These are phyloP conservation scores for Achroia grisella DNA, from an alignment of 1,140 invertebrate species.

Conservation along the genomic window DNA sequence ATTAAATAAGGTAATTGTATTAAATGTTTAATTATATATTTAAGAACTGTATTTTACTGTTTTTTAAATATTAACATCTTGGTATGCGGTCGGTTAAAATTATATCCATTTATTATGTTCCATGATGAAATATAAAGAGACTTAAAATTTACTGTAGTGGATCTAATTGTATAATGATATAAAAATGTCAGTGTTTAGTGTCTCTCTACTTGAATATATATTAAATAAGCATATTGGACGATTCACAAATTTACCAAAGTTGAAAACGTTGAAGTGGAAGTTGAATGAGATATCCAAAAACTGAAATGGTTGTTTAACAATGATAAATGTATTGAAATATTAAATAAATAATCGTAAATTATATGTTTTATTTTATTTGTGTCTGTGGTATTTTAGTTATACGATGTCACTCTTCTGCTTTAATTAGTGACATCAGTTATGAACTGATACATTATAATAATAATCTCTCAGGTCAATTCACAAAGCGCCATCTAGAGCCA, in stretches of 20 bases:
- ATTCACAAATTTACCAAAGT: conserved; percentile 36
- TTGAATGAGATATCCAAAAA: background rate
- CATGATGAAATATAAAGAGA: conserved; percentile 43
- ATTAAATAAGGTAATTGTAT: conserved; percentile 36
- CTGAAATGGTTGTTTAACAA: conserved; percentile 35
- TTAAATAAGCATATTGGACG: conserved; percentile 29
- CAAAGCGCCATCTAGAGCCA: too few relatives aligned
- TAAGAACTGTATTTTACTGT: conserved; percentile 47
- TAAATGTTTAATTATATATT: conserved; percentile 34
- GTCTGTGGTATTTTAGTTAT: too few relatives aligned
- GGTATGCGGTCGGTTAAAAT: conserved; percentile 1
- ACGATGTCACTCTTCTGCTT: too few relatives aligned
- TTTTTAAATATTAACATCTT: conserved; percentile 40
- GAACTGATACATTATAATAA: too few relatives aligned
- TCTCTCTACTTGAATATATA: conserved; percentile 10
- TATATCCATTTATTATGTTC: conserved; percentile 6
- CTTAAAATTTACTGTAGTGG: conserved; percentile 37
- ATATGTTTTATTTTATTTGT: conserved; percentile 5
- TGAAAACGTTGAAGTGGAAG: too few relatives aligned
- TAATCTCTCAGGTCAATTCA: too few relatives aligned
- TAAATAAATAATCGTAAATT: conserved; percentile 55
- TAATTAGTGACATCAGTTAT: too few relatives aligned
- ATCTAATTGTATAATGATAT: conserved; percentile 28
- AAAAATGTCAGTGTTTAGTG: conserved; percentile 45
- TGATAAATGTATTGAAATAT: conserved; percentile 51